Base-by-base conservation (phyloP, 2,888 invertebrate genomes). In the Athalia cordata region DNA sequence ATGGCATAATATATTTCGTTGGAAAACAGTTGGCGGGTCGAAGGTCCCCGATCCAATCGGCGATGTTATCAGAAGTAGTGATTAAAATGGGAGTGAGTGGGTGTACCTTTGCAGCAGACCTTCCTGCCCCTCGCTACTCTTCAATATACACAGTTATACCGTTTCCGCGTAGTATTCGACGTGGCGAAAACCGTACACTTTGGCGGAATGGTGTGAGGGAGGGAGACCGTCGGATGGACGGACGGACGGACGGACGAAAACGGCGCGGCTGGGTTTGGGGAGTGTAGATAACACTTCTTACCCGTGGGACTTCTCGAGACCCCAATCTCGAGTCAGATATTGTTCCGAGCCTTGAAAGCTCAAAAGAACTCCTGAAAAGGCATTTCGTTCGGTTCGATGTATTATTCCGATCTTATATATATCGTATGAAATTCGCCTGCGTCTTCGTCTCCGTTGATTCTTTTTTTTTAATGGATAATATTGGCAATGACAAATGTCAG, bases 251-350 rank as follows among this genome's bases (percentile, higher is more conserved):
- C 72, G 75, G 75, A 57, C 67, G 74, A 61, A 59, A 77, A 77
- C 77, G 74, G 72, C 64, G 74, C 57, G 78, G 29, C 81, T 83
- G 83, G 85, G 84, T 84, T 86, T 83, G 85, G 82, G 83, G 83
- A 86, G 84, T 86, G 84, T 83, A 86, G 88, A 87, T 88, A 88
- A 88, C 87, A 86, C 87, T 86, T 85, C 85, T 85, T 83, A 86
- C 88, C 83, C 87, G 83, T 82, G 87, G 87, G 86, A 86, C 84
- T 81, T 81, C 80, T 80, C 84, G 86, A 85, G 87, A 86, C 86
- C 86, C 85, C 86, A 87, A 88, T 88, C 87, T 88, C 85, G 83
- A 86, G 86, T 86, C 85, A 86, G 87, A 88, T 87, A 88, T 88
- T 88, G 88, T 88, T 87, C 88, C 83, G 86, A 84, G 86, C 86